Percentiles rank a stretch among this genome's conserved stretches.
phyloP scores from a whole-genome alignment of 2,888 invertebrate genomes.

The Andrena bucephala region DNA sequence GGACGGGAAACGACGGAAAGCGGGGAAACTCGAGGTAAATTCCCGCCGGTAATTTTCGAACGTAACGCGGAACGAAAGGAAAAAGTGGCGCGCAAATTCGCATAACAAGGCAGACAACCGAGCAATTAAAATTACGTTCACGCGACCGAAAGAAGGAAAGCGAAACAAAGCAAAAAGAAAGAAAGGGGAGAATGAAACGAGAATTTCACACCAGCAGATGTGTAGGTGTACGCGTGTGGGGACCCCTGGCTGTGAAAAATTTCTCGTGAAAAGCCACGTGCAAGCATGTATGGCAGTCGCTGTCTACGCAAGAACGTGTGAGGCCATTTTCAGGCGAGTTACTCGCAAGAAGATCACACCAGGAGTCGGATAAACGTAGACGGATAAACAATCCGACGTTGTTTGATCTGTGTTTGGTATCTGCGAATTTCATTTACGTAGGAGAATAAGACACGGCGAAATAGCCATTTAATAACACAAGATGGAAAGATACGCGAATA shows the following conservation, averaged over 20 bases:
- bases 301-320: constrained; percentile 5
- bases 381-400: not conserved
- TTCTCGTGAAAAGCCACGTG: constrained; percentile 33
- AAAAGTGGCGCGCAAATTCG: constrained; percentile 55
- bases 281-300: not conserved
- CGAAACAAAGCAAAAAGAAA: constrained; percentile 16
- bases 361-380: not conserved
- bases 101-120: constrained; percentile 63
- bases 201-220: constrained; percentile 15
- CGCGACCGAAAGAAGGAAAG: constrained; percentile 30
- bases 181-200: constrained; percentile 30
- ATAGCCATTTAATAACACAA: not conserved
- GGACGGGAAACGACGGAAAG: not conserved
- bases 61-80: constrained; percentile 37
- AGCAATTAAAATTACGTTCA: constrained; percentile 65
- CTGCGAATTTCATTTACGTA: too few relatives aligned
- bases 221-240: not conserved
- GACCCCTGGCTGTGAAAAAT: constrained; percentile 34
- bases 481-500: not conserved
- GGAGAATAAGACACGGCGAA: too few relatives aligned
- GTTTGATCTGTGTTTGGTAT: too few relatives aligned
- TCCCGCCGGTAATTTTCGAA: constrained; percentile 43
- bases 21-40: not conserved
- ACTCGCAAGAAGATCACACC: not conserved
- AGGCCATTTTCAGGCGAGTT: not conserved